Percentiles rank a stretch among this genome's conserved stretches.
These are phyloP conservation scores for Pocota personata DNA, from an alignment of 2,888 invertebrate species.

Conservation along the genomic window DNA sequence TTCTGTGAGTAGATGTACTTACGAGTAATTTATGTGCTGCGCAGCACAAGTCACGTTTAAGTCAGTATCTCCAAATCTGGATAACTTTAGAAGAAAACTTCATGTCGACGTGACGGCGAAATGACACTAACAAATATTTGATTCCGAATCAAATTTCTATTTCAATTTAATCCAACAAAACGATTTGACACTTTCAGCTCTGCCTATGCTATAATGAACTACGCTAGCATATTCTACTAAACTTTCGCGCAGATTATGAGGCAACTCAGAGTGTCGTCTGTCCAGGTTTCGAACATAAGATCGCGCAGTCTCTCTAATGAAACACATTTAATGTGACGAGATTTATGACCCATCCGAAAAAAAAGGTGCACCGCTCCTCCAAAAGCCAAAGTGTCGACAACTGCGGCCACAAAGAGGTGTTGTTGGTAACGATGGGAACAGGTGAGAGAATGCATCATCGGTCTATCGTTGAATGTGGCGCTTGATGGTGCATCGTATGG, in stretches of 20 bases:
- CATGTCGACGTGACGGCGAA: too few species aligned
- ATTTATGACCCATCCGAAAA: constrained; percentile 55
- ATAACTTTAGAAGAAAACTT: too few species aligned
- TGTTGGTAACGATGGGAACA: constrained; percentile 48
- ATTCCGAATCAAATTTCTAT: too few species aligned
- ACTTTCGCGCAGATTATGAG: constrained; percentile 36
- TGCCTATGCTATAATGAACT: not conserved
- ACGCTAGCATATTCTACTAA: not conserved
- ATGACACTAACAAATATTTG: too few species aligned
- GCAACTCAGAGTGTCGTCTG: constrained; percentile 5
- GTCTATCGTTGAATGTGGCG: constrained; percentile 66
- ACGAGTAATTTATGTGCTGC: too few species aligned
- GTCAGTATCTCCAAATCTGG: too few species aligned
- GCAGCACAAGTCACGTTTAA: too few species aligned
- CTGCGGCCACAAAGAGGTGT: constrained; percentile 51
- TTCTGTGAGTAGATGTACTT: too few species aligned
- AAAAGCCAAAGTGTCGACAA: constrained; percentile 34
- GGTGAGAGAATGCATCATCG: constrained; percentile 66
- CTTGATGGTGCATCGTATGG: constrained; percentile 62
- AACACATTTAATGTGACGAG: constrained; percentile 56
- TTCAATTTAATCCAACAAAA: constrained; percentile 47
- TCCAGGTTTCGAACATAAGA: not conserved
- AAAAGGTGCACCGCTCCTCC: constrained; percentile 42
- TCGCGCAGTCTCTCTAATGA: constrained; percentile 43
- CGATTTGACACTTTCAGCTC: constrained; percentile 33